Evolutionary conservation across 2,113 vertebrate genomes (phyloP).

Genomic region (Nothocercus nigrocapillus): DNA sequence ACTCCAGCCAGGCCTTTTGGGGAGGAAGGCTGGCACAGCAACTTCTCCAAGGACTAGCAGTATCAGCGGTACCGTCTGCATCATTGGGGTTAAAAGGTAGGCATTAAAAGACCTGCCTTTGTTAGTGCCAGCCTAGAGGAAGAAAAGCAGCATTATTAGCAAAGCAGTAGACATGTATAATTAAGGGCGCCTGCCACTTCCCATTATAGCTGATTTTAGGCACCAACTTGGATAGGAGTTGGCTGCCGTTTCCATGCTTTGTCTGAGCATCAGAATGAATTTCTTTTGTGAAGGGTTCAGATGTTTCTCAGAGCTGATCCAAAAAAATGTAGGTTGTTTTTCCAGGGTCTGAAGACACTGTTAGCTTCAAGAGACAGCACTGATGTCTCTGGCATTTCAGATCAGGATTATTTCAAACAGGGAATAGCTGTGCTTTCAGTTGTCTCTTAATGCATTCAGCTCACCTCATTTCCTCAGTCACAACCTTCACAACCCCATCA

Average conservation of each 20-base stretch:
- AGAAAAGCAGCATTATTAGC: background rate
- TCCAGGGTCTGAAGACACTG: background rate
- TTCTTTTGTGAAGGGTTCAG: background rate
- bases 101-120: background rate
- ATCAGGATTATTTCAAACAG: background rate
- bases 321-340: background rate
- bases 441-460: background rate
- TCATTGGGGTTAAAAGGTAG: background rate
- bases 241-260: background rate
- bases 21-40: background rate
- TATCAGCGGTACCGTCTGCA: background rate
- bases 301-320: background rate
- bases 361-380: background rate
- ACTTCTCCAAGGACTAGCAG: background rate
- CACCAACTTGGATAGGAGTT: background rate
- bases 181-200: background rate
- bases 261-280: background rate
- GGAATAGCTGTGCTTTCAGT: background rate
- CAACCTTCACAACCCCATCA: background rate
- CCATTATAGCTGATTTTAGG: background rate
- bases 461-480: background rate
- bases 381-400: background rate
- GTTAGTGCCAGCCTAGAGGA: background rate
- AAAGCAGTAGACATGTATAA: background rate
- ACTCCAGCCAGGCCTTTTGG: background rate